Evolutionary conservation across 2,888 invertebrate genomes (phyloP).

Genomic region (Lymantria dispar): DNA sequence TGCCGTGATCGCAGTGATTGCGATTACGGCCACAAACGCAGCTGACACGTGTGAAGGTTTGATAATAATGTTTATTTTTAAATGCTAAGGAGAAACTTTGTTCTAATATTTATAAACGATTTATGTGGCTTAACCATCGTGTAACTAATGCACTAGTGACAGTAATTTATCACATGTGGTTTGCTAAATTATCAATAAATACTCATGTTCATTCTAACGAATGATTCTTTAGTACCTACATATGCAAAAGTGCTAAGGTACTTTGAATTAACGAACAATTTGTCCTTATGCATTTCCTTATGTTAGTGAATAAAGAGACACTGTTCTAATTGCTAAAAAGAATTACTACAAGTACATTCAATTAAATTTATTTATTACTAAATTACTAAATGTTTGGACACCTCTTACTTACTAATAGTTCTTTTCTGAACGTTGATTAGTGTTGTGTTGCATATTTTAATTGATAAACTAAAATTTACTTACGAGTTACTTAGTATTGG

Average conservation of each 20-base stretch:
- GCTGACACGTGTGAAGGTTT: constrained; percentile 50
- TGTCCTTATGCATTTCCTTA: constrained; percentile 24
- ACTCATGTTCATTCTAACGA: too few species aligned
- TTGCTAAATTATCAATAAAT: constrained; percentile 16
- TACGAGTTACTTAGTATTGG: constrained; percentile 7
- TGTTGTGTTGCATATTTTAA: background rate
- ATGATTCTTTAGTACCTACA: constrained; percentile 6
- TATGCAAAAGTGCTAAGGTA: constrained; percentile 3
- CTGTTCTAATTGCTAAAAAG: constrained; percentile 16
- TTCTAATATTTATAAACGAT: constrained; percentile 25
- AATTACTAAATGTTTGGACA: background rate
- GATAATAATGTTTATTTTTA: constrained; percentile 41
- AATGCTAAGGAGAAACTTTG: constrained; percentile 31
- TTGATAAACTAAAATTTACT: background rate
- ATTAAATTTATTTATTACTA: too few species aligned
- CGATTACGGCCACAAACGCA: constrained; percentile 34
- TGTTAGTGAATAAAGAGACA: constrained; percentile 14
- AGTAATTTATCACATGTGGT: constrained; percentile 3
- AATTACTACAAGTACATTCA: background rate
- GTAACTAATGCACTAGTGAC: constrained; percentile 23
- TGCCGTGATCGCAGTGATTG: constrained; percentile 42
- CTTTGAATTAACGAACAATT: constrained; percentile 17
- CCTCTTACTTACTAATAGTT: background rate
- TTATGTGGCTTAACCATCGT: constrained; percentile 20
- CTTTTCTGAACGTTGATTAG: background rate